A percentile compares a stretch with the other conserved stretches of the same genome.
These are phyloP conservation scores for Ferrisia virgata DNA, from an alignment of 2,888 invertebrate species.

Conservation along the genomic window DNA sequence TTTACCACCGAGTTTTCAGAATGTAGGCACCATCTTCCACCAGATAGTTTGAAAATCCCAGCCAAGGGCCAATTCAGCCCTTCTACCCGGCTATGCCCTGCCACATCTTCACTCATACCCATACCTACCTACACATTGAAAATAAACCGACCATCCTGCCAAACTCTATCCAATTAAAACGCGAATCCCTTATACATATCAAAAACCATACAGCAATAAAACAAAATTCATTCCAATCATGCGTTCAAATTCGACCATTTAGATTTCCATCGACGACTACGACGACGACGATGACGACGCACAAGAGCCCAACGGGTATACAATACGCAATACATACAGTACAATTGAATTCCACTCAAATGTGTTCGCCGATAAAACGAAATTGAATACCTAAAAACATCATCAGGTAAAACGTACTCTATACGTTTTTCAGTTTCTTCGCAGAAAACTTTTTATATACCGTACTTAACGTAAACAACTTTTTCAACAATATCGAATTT, in stretches of 20 bases:
- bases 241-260: background rate
- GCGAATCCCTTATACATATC: background rate
- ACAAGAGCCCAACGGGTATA: too few relatives aligned
- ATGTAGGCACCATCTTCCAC: too few relatives aligned
- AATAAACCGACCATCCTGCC: background rate
- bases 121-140: too few relatives aligned
- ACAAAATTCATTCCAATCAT: conserved; percentile 6
- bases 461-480: conserved; percentile 31
- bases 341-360: conserved; percentile 22
- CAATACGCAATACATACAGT: too few relatives aligned
- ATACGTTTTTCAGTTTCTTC: background rate
- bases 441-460: background rate
- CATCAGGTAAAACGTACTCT: conserved; percentile 27
- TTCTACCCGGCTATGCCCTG: too few relatives aligned
- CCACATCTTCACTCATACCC: too few relatives aligned
- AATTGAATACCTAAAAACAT: conserved; percentile 30
- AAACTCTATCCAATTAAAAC: background rate
- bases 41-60: too few relatives aligned
- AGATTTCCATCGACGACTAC: background rate
- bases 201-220: background rate
- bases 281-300: background rate
- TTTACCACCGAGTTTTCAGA: too few relatives aligned
- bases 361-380: conserved; percentile 5
- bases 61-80: too few relatives aligned
- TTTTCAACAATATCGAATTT: conserved; percentile 23